Evolutionary conservation across 2,113 vertebrate species (phyloP).

Genomic region (Ifrita kowaldi): DNA sequence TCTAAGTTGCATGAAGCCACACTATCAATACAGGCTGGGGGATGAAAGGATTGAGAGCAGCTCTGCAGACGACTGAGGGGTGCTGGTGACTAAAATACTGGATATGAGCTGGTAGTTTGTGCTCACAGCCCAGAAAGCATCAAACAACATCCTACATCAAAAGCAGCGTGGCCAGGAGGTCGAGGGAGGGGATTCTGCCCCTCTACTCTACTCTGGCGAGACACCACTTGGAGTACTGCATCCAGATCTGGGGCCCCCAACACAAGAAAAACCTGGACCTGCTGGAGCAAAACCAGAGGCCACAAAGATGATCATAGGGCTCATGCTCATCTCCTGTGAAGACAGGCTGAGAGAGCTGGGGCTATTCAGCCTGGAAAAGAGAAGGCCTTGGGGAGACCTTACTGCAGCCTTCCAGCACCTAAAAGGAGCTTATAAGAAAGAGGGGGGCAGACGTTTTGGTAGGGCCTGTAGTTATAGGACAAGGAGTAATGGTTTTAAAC

Average conservation of each 20-base stretch:
- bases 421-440: neutral
- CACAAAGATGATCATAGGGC: neutral
- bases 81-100: neutral
- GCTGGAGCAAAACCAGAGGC: neutral
- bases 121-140: neutral
- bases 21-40: neutral
- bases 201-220: neutral
- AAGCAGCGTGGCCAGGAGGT: accelerated
- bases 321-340: neutral
- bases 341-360: neutral
- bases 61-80: neutral
- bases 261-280: neutral
- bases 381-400: neutral
- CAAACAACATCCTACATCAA: neutral
- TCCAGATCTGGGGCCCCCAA: neutral
- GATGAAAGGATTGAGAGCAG: neutral
- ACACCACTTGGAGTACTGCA: neutral
- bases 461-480: neutral
- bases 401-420: neutral
- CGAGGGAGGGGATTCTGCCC: neutral
- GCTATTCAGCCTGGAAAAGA: neutral
- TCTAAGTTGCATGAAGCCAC: neutral
- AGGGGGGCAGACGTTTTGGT: neutral
- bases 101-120: neutral
- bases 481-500: neutral